Evolutionary conservation across 2,888 invertebrate species (phyloP).

Genomic region (Trypoxylon attenuatum): DNA sequence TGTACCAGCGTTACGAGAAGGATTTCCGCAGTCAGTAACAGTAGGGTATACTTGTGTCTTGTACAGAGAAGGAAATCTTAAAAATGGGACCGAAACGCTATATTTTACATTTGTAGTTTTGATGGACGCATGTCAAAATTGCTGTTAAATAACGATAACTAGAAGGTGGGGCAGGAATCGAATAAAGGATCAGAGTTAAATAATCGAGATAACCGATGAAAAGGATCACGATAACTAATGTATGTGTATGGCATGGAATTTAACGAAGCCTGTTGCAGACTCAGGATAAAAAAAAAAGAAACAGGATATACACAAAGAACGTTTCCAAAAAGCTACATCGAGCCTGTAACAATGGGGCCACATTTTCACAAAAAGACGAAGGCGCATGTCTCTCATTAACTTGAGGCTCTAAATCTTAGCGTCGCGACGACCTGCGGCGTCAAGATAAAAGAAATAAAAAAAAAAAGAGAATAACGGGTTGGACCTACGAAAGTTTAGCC

Average conservation of each 20-base stretch:
- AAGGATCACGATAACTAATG: constrained; percentile 19
- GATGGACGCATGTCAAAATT: constrained; percentile 12
- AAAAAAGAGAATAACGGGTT: constrained; percentile 31
- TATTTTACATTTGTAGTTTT: constrained; percentile 32
- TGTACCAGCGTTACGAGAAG: neutral
- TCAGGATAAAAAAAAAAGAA: constrained; percentile 58
- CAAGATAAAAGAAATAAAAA: neutral
- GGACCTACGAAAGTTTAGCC: constrained; percentile 55
- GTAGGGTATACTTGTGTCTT: constrained; percentile 4
- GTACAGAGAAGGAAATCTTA: constrained; percentile 20
- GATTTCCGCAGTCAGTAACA: neutral
- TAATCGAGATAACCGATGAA: neutral
- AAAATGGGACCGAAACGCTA: constrained; percentile 40
- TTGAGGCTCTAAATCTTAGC: constrained; percentile 73
- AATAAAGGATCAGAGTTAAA: no score
- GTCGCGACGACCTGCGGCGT: constrained; percentile 61
- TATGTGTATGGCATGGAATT: constrained; percentile 42
- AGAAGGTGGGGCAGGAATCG: neutral
- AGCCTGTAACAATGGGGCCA: constrained; percentile 73
- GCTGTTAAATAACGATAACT: neutral
- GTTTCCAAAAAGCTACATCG: constrained; percentile 60
- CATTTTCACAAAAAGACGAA: constrained; percentile 68
- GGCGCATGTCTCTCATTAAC: constrained; percentile 53
- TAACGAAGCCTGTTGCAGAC: constrained; percentile 67
- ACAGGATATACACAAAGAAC: constrained; percentile 23